phyloP scores from a whole-genome alignment of 2,113 vertebrate genomes.

The Neolamprologus caudopunctatus region DNA sequence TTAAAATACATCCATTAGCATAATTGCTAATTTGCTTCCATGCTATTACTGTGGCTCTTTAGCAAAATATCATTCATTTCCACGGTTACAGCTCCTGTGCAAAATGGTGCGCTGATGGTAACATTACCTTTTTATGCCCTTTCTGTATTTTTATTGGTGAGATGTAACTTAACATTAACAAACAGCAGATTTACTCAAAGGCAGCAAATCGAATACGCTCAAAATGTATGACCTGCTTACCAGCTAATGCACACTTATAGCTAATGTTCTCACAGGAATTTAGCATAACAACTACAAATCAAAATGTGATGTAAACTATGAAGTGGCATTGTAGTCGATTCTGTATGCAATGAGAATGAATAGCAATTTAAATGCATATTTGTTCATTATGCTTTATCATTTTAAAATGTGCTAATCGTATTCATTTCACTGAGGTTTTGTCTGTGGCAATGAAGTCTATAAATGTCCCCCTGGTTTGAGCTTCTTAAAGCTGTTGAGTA shows the following conservation, averaged over 20 bases:
- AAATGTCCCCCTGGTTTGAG: not conserved
- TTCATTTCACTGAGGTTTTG: not conserved
- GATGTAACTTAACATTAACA: not conserved
- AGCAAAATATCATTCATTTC: not conserved
- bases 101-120: not conserved
- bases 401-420: not conserved
- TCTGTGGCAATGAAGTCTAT: not conserved
- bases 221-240: not conserved
- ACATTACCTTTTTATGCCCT: not conserved
- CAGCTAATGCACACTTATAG: not conserved
- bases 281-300: not conserved
- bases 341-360: not conserved
- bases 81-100: not conserved
- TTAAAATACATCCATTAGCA: not conserved
- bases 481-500: not conserved
- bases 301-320: not conserved
- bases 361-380: not conserved
- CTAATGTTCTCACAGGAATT: not conserved
- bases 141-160: not conserved
- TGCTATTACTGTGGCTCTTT: not conserved
- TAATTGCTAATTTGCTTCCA: not conserved
- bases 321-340: not conserved
- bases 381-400: not conserved
- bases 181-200: not conserved
- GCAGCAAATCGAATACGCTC: not conserved